Conservation (phyloP, 2,113 vertebrate species). For the Acrocephalus kingi region DNA sequence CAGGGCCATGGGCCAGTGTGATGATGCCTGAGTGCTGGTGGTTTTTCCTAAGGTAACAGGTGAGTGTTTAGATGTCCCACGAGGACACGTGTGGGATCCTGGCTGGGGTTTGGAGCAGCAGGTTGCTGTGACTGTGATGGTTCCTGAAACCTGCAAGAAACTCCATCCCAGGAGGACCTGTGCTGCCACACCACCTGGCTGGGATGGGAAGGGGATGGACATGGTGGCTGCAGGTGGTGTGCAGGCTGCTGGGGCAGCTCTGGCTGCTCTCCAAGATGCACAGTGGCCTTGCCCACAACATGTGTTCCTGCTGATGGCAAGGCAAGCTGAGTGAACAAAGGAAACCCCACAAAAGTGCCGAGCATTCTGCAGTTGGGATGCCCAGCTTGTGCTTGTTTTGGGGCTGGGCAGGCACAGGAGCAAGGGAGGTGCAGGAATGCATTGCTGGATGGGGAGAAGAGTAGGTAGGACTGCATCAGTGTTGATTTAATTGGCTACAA, state of each 20-base stretch:
- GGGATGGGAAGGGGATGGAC: background rate
- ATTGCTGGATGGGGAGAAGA: background rate
- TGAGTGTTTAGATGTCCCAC: background rate
- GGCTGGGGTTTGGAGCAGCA: background rate
- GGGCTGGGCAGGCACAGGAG: background rate
- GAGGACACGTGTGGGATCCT: background rate
- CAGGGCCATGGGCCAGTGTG: background rate
- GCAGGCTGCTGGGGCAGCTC: background rate
- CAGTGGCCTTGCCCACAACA: background rate
- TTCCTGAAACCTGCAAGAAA: background rate
- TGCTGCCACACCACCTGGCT: rapidly evolving
- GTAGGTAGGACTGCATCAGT: background rate
- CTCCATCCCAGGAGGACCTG: background rate
- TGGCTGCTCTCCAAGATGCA: background rate
- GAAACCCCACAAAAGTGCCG: rapidly evolving
- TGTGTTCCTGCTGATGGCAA: background rate
- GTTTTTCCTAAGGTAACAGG: background rate
- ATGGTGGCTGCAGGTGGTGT: background rate
- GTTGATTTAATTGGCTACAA: background rate
- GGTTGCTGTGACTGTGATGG: background rate
- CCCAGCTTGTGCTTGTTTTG: rapidly evolving
- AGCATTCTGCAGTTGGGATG: rapidly evolving
- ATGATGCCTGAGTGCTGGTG: background rate
- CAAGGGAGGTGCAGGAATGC: background rate
- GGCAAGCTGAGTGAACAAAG: background rate